Base-by-base conservation (phyloP, 2,113 vertebrate species). In the Hydrochoerus hydrochaeris region DNA sequence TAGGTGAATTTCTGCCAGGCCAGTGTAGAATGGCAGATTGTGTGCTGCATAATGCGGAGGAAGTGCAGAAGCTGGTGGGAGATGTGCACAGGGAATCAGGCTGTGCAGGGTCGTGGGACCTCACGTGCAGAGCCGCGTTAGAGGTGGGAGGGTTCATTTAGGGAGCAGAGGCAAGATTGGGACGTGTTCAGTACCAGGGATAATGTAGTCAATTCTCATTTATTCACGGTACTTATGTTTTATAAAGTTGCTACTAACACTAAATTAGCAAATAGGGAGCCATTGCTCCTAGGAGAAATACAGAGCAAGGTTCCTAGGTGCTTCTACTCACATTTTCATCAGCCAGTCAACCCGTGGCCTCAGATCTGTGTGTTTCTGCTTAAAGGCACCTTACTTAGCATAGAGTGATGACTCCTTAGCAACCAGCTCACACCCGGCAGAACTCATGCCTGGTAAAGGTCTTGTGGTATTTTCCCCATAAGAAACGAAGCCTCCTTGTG, bases 381-480 rank as follows among this genome's bases (percentile, higher is more conserved):
- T 57, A 57, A 77, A 85, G 57, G 78, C 1, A 12, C 52, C 19
- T 58, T 89, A 35, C 65, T 67, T 75, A 77, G 67, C 11, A 35
- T 30, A 46, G 26, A 13, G 1, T 44, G 44, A 52, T 58, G 44
- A 65, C 77, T 83, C n/a, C 24, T 87, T 41, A 73, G 46, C 4
- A 5, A 6, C 52, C n/a, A 17, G 16, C 20, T 80, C 38, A 10
- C 0, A 5, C 20, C 85, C 65, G 32, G 2, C 63, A 32, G 6
- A 6, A 2, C 44, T 77, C 41, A 7, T 0, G n/a, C 38, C 57
- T n/a, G 4, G 16, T 1, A 17, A 44, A 38, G 5, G 11, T 54
- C 44, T 86, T 5, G 38, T 13, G 13, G 75, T 1, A 22, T 73
- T 54, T 85, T 86, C 44, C 77, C 85, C 2, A 0, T 41, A 26